Percentiles rank a stretch among this genome's conserved stretches.
Evolutionary conservation across 1,140 invertebrate genomes (phyloP).

Genomic region (Drosophila kepulauana): DNA sequence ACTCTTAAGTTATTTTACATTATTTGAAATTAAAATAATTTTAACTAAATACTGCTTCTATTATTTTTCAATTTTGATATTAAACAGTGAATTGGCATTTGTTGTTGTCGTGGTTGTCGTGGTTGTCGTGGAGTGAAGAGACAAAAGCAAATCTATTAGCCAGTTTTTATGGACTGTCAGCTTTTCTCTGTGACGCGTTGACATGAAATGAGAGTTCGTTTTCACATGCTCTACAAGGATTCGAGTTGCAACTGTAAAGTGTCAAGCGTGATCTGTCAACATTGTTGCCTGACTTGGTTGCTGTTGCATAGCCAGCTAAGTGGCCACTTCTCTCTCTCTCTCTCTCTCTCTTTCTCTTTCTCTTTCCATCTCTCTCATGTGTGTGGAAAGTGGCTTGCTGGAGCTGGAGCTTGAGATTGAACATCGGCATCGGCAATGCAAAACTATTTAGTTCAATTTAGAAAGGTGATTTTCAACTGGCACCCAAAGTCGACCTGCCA

Average conservation of each 20-base stretch:
- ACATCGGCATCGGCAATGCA: constrained; percentile 40
- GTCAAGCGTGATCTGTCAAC: constrained; percentile 24
- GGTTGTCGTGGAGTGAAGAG: not conserved
- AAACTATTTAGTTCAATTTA: constrained; percentile 82
- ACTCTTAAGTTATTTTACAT: too few species aligned
- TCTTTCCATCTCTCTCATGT: not conserved
- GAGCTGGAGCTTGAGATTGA: constrained; percentile 5
- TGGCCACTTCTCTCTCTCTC: constrained; percentile 11
- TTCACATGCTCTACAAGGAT: constrained; percentile 38
- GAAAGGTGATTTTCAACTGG: constrained; percentile 78
- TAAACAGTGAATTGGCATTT: not conserved
- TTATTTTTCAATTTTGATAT: constrained; percentile 87
- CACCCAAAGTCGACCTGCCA: constrained; percentile 46
- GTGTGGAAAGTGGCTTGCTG: constrained; percentile 64
- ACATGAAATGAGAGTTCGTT: not conserved
- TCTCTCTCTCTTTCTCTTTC: too few species aligned
- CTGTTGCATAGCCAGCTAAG: constrained; percentile 6
- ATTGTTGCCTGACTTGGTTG: constrained; percentile 20
- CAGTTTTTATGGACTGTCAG: constrained; percentile 21
- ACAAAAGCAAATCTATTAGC: not conserved
- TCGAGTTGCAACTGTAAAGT: constrained; percentile 10
- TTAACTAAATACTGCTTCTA: too few species aligned
- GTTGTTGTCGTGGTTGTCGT: too few species aligned
- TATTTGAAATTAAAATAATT: too few species aligned
- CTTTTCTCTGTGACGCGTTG: constrained; percentile 4